Evolutionary conservation across 2,797 vertebrate species (phyloP), one percentile per base, ranked within the genome.

Genomic region (Neosilurus hyrtlii): DNA sequence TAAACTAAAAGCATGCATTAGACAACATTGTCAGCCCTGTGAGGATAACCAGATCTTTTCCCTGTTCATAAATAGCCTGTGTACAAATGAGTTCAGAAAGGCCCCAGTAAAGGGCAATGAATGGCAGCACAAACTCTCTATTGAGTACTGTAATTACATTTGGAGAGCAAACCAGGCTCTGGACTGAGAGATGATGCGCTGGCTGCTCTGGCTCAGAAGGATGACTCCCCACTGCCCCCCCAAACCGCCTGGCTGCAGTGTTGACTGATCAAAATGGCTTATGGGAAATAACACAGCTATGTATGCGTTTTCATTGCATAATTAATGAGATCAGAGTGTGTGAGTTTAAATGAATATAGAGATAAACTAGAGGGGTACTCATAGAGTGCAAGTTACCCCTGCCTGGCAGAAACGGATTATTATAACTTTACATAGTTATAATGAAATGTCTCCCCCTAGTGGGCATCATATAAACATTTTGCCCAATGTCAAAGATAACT

Each of bases 61-160:
- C 20, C 37, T 49, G 66, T 79, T 56, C 65, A 35, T 1, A 80
- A 81, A 86, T 89, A 87, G 87, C 74, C 88, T 86, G 0, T 37
- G 86, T 87, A 82, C 90, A 0, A 63, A 73, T 87, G 77, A 88
- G 83, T 79, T 88, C 92, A 89, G 89, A 86, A 74, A 86, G 52
- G 85, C 77, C 88, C 79, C 78, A 71, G 82, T 71, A 88, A 76
- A 73, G 85, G 87, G 84, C 86, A 87, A 83, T 86, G 24, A 86
- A 84, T 88, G 83, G 88, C 67, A 84, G 15, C 81, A 90, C 84
- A 89, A 82, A 84, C 82, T 85, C 80, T 83, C 70, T 87, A 87
- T 85, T 88, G 88, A 89, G 88, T 88, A 87, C 85, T 89, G 88
- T 91, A 90, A 92, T 90, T 89, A 89, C 75, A 88, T 89, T 86